These are phyloP conservation scores for Orussus abietinus DNA, from an alignment of 1,140 invertebrate genomes.

Conservation along the genomic window DNA sequence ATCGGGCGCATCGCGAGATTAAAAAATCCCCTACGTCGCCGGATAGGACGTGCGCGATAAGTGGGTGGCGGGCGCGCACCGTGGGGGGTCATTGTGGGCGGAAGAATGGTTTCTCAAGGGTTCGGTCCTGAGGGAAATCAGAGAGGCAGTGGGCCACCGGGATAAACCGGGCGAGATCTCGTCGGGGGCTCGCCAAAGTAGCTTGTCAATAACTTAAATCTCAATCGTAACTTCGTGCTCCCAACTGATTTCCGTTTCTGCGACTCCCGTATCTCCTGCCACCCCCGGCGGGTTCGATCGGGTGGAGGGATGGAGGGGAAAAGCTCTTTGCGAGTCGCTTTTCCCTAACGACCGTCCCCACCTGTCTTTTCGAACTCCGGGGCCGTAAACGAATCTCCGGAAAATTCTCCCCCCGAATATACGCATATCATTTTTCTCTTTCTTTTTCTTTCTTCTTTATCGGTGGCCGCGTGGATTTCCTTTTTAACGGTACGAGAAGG, in stretches of 20 bases:
- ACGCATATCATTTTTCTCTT: no score
- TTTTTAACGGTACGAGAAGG: no score
- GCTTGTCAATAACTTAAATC: constrained; percentile 56
- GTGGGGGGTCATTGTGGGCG: constrained; percentile 46
- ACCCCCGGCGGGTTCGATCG: constrained; percentile 4
- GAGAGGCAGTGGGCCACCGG: constrained; percentile 43
- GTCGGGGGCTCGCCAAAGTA: constrained; percentile 47
- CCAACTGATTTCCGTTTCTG: constrained; percentile 48
- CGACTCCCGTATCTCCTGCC: constrained; percentile 25
- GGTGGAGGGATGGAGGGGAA: constrained; percentile 16
- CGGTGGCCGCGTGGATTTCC: no score
- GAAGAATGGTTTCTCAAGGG: constrained; percentile 52
- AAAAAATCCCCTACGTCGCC: background rate
- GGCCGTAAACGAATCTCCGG: no score
- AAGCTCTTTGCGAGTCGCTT: no score
- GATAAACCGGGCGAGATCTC: constrained; percentile 42
- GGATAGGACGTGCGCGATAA: background rate
- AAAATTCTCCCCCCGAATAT: no score
- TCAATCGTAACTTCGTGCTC: constrained; percentile 52
- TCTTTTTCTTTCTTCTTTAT: no score
- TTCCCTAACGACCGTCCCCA: no score
- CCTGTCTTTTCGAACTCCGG: no score
- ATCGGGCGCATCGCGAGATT: background rate
- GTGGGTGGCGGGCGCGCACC: constrained; percentile 14
- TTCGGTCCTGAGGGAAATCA: constrained; percentile 52